Conservation (phyloP, 2,113 vertebrate species). For the Tyrannus savana region DNA sequence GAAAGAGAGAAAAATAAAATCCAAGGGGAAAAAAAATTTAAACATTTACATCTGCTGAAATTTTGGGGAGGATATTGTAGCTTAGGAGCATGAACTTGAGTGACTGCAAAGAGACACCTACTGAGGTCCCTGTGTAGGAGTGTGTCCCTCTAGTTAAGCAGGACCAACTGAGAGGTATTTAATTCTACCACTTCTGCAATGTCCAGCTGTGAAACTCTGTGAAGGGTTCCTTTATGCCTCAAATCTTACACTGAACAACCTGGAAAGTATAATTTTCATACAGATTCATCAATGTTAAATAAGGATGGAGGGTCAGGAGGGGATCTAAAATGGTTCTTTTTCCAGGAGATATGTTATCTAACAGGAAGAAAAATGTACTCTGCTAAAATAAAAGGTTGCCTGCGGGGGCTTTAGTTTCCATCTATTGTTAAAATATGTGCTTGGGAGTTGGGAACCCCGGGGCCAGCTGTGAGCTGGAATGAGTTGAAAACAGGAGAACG, state of each 20-base stretch:
- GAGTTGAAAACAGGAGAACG: background rate
- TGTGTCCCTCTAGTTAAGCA: background rate
- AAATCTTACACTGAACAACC: background rate
- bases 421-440: background rate
- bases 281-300: background rate
- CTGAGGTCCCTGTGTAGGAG: background rate
- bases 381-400: background rate
- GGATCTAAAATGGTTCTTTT: background rate
- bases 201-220: too few species aligned
- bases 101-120: background rate
- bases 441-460: background rate
- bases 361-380: background rate
- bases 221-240: background rate
- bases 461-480: background rate
- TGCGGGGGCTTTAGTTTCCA: background rate
- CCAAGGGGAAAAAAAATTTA: background rate
- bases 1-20: background rate
- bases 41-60: background rate
- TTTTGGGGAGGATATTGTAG: background rate
- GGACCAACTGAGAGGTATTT: background rate
- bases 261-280: background rate
- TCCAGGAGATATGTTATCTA: background rate
- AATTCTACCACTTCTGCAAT: background rate
- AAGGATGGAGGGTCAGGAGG: background rate
- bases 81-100: background rate